Evolutionary conservation across 2,797 vertebrate genomes (phyloP).

Genomic region (Chaetodon trifasciatus): DNA sequence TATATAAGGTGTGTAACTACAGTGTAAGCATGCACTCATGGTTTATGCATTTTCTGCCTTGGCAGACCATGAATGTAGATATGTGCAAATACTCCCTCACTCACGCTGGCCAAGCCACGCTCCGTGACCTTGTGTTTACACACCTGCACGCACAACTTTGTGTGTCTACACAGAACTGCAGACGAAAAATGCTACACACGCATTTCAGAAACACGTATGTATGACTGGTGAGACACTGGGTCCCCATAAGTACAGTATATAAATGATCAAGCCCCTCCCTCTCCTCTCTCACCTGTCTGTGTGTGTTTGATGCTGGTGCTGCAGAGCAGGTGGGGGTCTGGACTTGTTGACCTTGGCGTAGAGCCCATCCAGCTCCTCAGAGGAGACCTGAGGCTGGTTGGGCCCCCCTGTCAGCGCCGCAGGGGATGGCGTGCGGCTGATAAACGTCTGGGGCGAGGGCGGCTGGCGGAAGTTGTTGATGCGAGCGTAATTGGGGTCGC

Average conservation of each 20-base stretch:
- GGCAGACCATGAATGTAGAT: slow-evolving; percentile 55
- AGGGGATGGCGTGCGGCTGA: slow-evolving; percentile 80
- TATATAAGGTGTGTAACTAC: slow-evolving; percentile 24
- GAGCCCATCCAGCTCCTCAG: slow-evolving; percentile 90
- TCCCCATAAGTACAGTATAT: not conserved
- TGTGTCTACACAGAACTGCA: slow-evolving; percentile 15
- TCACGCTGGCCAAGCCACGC: slow-evolving; percentile 32
- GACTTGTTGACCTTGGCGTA: slow-evolving; percentile 96
- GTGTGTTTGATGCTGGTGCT: slow-evolving; percentile 78
- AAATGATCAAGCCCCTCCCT: not conserved
- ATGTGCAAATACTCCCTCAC: slow-evolving; percentile 49
- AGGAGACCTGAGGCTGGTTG: slow-evolving; percentile 60
- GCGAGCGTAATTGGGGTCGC: slow-evolving; percentile 94
- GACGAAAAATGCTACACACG: not conserved
- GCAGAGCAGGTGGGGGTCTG: slow-evolving; percentile 80
- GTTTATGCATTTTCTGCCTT: slow-evolving; percentile 64
- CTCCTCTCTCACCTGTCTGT: slow-evolving; percentile 73
- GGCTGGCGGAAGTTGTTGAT: slow-evolving; percentile 91
- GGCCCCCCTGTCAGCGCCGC: slow-evolving; percentile 6
- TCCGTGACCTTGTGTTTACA: slow-evolving; percentile 52
- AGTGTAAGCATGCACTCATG: slow-evolving; percentile 55
- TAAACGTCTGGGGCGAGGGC: slow-evolving; percentile 64
- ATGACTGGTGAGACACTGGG: not conserved
- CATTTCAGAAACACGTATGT: slow-evolving; percentile 18
- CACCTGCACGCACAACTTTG: slow-evolving; percentile 10